Base-by-base conservation (phyloP, 2,113 vertebrate genomes). In the Phalacrocorax aristotelis region DNA sequence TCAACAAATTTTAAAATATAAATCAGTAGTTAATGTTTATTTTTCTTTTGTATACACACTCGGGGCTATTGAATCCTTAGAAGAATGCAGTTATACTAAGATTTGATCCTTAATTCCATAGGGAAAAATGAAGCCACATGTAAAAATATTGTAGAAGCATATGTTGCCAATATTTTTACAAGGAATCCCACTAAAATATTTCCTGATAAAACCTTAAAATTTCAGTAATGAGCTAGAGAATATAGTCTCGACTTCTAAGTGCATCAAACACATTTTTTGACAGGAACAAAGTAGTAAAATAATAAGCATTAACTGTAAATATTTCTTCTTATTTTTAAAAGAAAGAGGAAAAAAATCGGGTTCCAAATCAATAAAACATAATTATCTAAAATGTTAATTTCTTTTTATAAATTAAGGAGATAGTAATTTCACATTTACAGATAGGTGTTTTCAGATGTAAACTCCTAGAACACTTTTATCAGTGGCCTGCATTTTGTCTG, bases 261-360 rank as follows among this genome's bases (percentile, higher is more conserved):
- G 10, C 21, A 44, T 72, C 57, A 72, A 76, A 69, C 1, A 2
- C 27, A 21, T 16, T 75, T 16, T 75, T 79, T 79, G 9, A 44
- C 3, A 46, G 11, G 36, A 46, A 77, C 0, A 85, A 85, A 66
- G 52, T 18, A 2, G 4, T 10, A 61, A 77, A 64, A 9, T 23
- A 21, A 58, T 68, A 44, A 40, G 1, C 4, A 19, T 48, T 23
- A 52, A 29, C 6, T 78, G 30, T 70, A 84, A 77, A 70, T 52
- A 61, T 74, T 78, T 72, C 27, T 48, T 51, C 8, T 5, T 22
- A 22, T 51, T 65, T 81, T 72, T 29, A 46, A 66, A 93, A 72
- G 5, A 71, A 78, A 78, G 5, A 48, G 1, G 22, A 66, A 52
- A 71, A 40, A 51, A 48, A 36, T 4, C 0, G 3, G 0, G 9